A percentile compares a stretch with the other conserved stretches of the same genome.
These are phyloP conservation scores for Slavum lentiscoides DNA, from an alignment of 2,888 invertebrate genomes.

Conservation along the genomic window DNA sequence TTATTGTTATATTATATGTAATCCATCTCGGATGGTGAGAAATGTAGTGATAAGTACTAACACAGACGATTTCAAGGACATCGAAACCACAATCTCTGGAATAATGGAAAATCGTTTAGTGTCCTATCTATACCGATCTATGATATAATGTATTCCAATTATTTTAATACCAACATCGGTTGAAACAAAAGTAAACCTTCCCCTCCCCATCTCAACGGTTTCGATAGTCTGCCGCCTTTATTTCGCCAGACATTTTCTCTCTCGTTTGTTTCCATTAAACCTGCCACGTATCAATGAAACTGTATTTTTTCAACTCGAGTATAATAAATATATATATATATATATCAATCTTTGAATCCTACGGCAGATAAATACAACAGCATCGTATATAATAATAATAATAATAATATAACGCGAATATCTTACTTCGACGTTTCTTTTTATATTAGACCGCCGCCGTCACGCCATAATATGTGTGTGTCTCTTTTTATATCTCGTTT, in stretches of 20 bases:
- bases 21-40: too few relatives aligned
- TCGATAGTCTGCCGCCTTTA: neutral
- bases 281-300: neutral
- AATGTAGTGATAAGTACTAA: too few relatives aligned
- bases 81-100: too few relatives aligned
- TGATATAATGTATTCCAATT: too few relatives aligned
- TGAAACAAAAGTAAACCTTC: conserved; percentile 4
- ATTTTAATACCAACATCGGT: neutral
- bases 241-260: neutral
- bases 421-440: neutral
- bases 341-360: neutral
- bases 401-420: neutral
- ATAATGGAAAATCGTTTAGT: too few relatives aligned
- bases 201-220: too few relatives aligned
- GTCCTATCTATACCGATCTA: too few relatives aligned
- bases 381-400: neutral
- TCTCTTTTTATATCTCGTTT: too few relatives aligned
- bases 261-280: neutral
- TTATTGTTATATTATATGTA: too few relatives aligned
- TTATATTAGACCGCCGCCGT: neutral
- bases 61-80: too few relatives aligned
- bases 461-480: neutral
- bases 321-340: neutral
- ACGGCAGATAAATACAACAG: neutral
- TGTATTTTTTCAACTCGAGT: neutral